A percentile compares a stretch with the other conserved stretches of the same genome.
Evolutionary conservation across 2,113 vertebrate species (phyloP).

Genomic region (Bothrops jararaca): DNA sequence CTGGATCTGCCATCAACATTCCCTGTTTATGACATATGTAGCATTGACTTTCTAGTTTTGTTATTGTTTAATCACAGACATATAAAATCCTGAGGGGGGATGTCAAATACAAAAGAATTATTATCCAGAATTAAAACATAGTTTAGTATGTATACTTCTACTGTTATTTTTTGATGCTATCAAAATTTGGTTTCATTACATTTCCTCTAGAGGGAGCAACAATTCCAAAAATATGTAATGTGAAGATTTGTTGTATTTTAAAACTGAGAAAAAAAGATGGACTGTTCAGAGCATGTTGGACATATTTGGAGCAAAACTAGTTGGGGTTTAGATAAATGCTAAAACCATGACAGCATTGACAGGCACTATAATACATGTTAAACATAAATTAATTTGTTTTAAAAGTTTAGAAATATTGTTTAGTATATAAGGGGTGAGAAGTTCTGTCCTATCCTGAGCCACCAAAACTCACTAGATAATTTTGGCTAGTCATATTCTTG

Average conservation of each 20-base stretch:
- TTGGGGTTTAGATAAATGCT: neutral
- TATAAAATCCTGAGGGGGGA: neutral
- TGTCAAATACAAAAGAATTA: neutral
- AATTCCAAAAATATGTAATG: neutral
- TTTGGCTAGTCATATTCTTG: neutral
- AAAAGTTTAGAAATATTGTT: neutral
- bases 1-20: neutral
- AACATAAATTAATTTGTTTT: neutral
- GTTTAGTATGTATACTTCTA: neutral
- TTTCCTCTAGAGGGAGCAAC: slow-evolving; percentile 3
- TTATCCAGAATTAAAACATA: neutral
- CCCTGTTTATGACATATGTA: neutral
- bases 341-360: neutral
- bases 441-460: neutral
- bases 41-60: neutral
- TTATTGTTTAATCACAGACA: neutral
- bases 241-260: neutral
- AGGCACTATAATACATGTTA: neutral
- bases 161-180: no score
- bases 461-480: neutral
- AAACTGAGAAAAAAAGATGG: neutral
- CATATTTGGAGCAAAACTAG: neutral
- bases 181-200: neutral
- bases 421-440: neutral
- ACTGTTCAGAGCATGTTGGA: neutral